Evolutionary conservation across 2,797 vertebrate species (phyloP).

Genomic region (Corythornis leucogaster): DNA sequence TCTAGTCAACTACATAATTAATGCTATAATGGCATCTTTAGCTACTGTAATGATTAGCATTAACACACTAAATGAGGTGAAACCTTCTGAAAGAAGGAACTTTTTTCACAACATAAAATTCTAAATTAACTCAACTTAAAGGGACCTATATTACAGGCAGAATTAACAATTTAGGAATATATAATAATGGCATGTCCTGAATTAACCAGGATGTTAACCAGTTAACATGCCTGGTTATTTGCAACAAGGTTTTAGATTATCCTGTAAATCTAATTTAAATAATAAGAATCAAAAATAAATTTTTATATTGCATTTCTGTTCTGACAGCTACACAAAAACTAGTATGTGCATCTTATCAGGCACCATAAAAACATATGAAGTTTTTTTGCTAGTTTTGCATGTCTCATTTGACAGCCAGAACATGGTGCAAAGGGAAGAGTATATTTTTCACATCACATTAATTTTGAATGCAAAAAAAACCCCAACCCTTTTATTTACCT

Average conservation of each 20-base stretch:
- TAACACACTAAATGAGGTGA: neutral
- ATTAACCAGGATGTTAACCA: neutral
- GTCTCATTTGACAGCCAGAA: neutral
- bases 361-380: neutral
- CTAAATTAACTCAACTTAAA: neutral
- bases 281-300: neutral
- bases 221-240: neutral
- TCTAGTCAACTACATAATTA: neutral
- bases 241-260: neutral
- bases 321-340: neutral
- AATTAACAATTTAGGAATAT: neutral
- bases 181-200: neutral
- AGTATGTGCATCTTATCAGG: neutral
- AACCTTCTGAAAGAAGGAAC: neutral
- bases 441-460: neutral
- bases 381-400: neutral
- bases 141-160: neutral
- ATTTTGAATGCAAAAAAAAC: neutral
- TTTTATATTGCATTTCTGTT: neutral
- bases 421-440: neutral
- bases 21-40: neutral
- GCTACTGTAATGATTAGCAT: neutral
- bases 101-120: neutral
- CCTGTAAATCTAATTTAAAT: neutral
- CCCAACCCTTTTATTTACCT: conserved; percentile 74